Base-by-base conservation (phyloP, 2,797 vertebrate species). In the Esox masquinongy region DNA sequence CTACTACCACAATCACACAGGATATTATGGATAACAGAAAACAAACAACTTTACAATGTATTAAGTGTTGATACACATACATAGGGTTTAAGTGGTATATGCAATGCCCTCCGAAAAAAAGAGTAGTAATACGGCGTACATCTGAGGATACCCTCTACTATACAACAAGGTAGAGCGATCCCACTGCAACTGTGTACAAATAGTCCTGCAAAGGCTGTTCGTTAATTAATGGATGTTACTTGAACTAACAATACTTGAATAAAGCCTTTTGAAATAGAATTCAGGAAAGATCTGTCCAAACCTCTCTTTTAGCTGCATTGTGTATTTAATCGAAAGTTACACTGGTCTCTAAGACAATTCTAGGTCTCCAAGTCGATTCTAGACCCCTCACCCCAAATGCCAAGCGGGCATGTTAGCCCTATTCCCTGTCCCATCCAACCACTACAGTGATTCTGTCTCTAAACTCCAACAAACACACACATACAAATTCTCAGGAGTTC, bases 271-370 rank as follows among this genome's bases (percentile, higher is more conserved):
- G 29, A 31, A 31, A 3, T 31, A 31, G 50, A 53, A n/a, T 66
- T 15, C 63, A 66, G 63, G 63, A 66, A 64, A 29, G 17, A 31
- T 31, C 29, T 31, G 29, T 31, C 29, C 29, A 31, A 1, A 31
- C 17, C 50, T 68, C 15, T 53, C 47, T 43, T 11, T 76, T 56
- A 71, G 72, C 68, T 36, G 39, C 64, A 14, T 69, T 36, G 68
- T 83, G 80, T 79, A 82, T 82, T 81, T 39, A 77, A 78, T 80
- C 77, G 78, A 68, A 73, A 77, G 81, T 50, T 79, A 66, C 22
- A 7, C 50, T 51, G 50, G 1, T 51, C 16, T 51, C 50, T 63
- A n/a, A n/a, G n/a, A n/a, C n/a, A 43, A 43, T 43, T 43, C 78
- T 76, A 68, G 79, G 73, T 74, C 77, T 79, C 72, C 50, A 11